phyloP scores from a whole-genome alignment of 2,113 vertebrate genomes.

The Willisornis vidua region DNA sequence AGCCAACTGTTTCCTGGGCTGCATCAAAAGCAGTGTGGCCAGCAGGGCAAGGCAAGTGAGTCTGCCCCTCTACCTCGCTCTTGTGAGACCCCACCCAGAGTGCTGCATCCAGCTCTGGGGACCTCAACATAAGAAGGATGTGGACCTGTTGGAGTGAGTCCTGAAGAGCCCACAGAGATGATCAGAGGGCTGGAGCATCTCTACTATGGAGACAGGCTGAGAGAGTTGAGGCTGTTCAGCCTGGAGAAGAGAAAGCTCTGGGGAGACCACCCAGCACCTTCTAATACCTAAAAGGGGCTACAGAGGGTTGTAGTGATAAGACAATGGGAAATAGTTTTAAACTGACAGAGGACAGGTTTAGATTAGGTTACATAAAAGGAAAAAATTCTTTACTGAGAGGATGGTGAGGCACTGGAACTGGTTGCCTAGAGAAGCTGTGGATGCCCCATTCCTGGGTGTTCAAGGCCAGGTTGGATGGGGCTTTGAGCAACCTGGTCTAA shows the following conservation, averaged over 20 bases:
- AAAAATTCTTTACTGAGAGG: neutral
- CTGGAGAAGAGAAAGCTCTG: neutral
- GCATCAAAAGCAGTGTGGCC: rapidly evolving
- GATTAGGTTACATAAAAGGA: neutral
- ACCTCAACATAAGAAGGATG: neutral
- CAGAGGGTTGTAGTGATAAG: neutral
- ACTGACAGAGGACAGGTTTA: neutral
- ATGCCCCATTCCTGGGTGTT: neutral
- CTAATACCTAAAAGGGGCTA: neutral
- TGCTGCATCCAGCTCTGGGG: neutral
- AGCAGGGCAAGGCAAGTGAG: rapidly evolving
- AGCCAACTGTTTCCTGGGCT: neutral
- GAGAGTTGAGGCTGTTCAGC: neutral
- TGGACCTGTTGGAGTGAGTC: rapidly evolving
- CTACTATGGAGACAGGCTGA: neutral
- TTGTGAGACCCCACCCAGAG: neutral
- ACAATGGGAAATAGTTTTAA: neutral
- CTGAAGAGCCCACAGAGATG: neutral
- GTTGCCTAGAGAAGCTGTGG: neutral
- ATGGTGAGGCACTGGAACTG: neutral
- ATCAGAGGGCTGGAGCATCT: neutral
- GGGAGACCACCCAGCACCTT: neutral
- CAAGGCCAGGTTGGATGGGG: neutral
- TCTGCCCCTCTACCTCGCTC: neutral
- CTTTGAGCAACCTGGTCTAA: neutral